These are phyloP conservation scores for Calephelis virginiensis DNA, from an alignment of 1,140 invertebrate species.

Conservation along the genomic window DNA sequence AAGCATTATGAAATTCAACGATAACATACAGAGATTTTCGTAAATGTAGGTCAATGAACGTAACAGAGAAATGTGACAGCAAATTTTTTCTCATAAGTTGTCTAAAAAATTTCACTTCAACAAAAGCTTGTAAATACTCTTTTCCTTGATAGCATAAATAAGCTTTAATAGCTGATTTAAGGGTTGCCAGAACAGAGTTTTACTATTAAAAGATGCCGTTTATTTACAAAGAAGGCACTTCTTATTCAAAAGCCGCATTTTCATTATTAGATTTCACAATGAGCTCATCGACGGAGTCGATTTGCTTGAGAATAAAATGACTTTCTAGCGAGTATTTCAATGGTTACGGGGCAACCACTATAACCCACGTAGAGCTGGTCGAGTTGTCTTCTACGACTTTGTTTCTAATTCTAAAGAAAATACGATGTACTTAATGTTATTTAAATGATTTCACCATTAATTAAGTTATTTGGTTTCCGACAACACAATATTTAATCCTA, in stretches of 20 bases:
- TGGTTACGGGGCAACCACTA: background rate
- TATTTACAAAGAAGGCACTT: constrained; percentile 5
- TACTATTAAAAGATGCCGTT: background rate
- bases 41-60: too few species aligned
- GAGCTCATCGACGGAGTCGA: constrained; percentile 7
- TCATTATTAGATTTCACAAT: constrained; percentile 8
- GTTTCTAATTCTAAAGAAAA: too few species aligned
- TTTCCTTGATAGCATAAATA: background rate
- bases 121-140: background rate
- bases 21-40: too few species aligned
- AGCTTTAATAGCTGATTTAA: background rate
- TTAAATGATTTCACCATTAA: too few species aligned
- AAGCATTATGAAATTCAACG: too few species aligned
- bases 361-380: background rate
- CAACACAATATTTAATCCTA: too few species aligned
- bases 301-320: background rate
- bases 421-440: too few species aligned
- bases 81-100: too few species aligned
- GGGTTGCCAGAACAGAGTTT: background rate
- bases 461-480: too few species aligned
- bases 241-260: constrained; percentile 7
- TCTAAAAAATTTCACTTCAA: too few species aligned
- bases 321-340: background rate
- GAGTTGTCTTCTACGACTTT: background rate
- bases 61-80: too few species aligned